Percentiles rank a stretch among this genome's conserved stretches.
Conservation (phyloP, 2,888 invertebrate genomes). For the Coelinius sp. region DNA sequence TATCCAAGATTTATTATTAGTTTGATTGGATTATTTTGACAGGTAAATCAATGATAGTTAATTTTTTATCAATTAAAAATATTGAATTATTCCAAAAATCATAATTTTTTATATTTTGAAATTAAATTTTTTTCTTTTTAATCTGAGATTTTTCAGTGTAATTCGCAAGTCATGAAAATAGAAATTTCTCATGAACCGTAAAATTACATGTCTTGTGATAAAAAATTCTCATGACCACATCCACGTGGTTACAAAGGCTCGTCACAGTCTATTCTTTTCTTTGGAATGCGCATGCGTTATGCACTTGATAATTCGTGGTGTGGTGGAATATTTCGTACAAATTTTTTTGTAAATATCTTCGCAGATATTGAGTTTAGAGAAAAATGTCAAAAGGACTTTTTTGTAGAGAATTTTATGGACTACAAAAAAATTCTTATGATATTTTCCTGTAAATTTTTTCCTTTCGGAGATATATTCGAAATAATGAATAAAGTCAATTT, state of each 20-base stretch:
- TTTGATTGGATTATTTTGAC: not conserved
- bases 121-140: too few relatives aligned
- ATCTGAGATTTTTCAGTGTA: not conserved
- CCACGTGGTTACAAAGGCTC: conserved; percentile 5
- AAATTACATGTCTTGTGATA: not conserved
- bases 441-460: too few relatives aligned
- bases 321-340: too few relatives aligned
- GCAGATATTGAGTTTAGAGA: too few relatives aligned
- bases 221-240: not conserved
- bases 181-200: not conserved
- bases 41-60: not conserved
- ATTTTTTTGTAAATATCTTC: too few relatives aligned
- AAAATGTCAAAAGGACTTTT: too few relatives aligned
- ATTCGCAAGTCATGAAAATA: not conserved
- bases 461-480: too few relatives aligned
- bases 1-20: not conserved
- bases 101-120: not conserved
- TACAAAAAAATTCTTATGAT: too few relatives aligned
- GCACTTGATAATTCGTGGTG: not conserved
- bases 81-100: not conserved
- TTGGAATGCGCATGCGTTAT: not conserved
- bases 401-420: too few relatives aligned
- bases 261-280: not conserved
- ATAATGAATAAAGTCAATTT: too few relatives aligned
- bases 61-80: not conserved